Evolutionary conservation across 2,888 invertebrate genomes (phyloP).

Genomic region (Orchestes rusci): DNA sequence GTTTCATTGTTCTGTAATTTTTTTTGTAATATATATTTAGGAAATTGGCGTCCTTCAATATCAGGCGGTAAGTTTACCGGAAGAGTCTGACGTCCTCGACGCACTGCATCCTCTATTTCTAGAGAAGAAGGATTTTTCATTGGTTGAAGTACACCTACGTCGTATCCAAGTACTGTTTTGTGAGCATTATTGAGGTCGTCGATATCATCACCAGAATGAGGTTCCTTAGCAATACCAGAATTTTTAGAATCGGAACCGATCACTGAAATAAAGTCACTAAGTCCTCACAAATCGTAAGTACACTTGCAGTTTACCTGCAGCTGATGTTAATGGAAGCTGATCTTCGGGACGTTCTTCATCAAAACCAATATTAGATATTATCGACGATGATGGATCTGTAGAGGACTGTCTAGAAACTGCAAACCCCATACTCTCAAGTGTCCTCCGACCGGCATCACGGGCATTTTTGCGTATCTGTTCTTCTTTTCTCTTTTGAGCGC

Average conservation of each 20-base stretch:
- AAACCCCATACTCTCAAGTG: background rate
- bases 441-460: background rate
- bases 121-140: background rate
- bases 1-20: background rate
- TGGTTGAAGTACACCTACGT: constrained; percentile 1
- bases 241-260: background rate
- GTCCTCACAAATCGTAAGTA: background rate
- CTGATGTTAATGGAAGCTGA: background rate
- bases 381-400: background rate
- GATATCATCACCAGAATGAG: background rate
- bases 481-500: constrained; percentile 2
- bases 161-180: background rate
- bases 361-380: background rate
- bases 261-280: background rate
- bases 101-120: constrained; percentile 5
- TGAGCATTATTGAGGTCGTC: background rate
- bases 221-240: background rate
- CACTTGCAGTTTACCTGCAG: background rate
- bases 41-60: constrained; percentile 1
- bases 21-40: constrained; percentile 3
- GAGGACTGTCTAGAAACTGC: background rate
- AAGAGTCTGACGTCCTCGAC: background rate
- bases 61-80: background rate
- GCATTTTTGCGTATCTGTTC: background rate
- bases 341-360: constrained; percentile 1